These are phyloP conservation scores for Amphiura filiformis DNA, from an alignment of 35 echinoderm and acorn worm species.

Conservation along the genomic window DNA sequence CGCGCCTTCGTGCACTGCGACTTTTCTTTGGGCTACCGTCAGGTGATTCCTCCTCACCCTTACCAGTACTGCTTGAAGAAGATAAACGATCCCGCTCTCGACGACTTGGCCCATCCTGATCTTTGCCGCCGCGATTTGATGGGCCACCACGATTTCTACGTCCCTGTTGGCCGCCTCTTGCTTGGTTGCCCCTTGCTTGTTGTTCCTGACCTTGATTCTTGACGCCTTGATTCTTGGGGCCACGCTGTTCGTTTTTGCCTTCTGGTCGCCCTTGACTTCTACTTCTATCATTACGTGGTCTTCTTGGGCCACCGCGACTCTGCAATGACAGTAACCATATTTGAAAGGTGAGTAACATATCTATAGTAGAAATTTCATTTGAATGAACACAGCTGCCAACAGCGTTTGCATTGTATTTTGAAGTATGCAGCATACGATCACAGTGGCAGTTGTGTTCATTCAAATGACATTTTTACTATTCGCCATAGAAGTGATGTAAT, in stretches of 20 bases:
- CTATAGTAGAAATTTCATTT: too few relatives aligned
- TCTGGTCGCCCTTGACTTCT: not conserved
- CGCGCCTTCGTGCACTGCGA: slow-evolving; percentile 18
- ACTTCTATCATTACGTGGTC: not conserved
- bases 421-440: too few relatives aligned
- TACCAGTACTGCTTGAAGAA: not conserved
- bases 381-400: too few relatives aligned
- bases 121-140: not conserved
- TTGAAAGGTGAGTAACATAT: too few relatives aligned
- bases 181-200: not conserved
- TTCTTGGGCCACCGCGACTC: not conserved
- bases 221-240: not conserved
- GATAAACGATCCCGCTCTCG: not conserved
- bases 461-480: too few relatives aligned
- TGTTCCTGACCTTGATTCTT: not conserved
- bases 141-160: not conserved
- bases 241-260: not conserved
- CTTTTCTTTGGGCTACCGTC: slow-evolving; percentile 17
- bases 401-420: too few relatives aligned
- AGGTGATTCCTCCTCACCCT: slow-evolving; percentile 9
- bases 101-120: not conserved
- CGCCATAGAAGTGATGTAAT: too few relatives aligned
- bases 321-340: not conserved
- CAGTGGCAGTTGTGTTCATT: too few relatives aligned
- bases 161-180: not conserved